phyloP scores from a whole-genome alignment of 2,113 vertebrate genomes.

The Thermophis baileyi region DNA sequence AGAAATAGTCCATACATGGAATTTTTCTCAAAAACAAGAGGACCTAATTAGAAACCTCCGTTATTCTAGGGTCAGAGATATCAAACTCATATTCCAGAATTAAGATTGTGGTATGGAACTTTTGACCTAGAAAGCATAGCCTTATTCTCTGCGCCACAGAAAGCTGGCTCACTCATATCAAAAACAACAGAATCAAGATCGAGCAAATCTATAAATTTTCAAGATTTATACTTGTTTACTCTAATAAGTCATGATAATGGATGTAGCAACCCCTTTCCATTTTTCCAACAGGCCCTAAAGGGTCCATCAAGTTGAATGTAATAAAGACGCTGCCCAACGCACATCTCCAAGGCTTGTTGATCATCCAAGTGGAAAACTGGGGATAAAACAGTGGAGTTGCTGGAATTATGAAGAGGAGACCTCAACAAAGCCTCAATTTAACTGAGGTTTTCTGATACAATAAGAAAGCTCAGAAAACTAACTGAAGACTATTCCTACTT shows the following conservation, averaged over 20 bases:
- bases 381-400: background rate
- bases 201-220: background rate
- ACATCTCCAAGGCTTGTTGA: background rate
- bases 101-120: background rate
- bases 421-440: background rate
- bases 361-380: background rate
- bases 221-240: background rate
- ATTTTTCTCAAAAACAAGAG: background rate
- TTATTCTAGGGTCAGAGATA: background rate
- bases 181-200: background rate
- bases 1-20: background rate
- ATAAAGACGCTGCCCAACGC: background rate
- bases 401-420: background rate
- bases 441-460: background rate
- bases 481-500: rapidly evolving
- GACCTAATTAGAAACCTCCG: background rate
- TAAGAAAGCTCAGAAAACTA: background rate
- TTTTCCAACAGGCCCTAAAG: background rate
- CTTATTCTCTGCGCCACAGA: background rate
- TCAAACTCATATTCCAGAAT: background rate
- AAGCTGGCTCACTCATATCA: background rate
- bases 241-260: background rate
- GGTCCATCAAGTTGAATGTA: background rate
- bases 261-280: background rate
- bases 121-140: background rate